Evolutionary conservation across 2,888 invertebrate genomes (phyloP), one percentile per base, ranked within the genome.

Genomic region (Onchidella celtica): DNA sequence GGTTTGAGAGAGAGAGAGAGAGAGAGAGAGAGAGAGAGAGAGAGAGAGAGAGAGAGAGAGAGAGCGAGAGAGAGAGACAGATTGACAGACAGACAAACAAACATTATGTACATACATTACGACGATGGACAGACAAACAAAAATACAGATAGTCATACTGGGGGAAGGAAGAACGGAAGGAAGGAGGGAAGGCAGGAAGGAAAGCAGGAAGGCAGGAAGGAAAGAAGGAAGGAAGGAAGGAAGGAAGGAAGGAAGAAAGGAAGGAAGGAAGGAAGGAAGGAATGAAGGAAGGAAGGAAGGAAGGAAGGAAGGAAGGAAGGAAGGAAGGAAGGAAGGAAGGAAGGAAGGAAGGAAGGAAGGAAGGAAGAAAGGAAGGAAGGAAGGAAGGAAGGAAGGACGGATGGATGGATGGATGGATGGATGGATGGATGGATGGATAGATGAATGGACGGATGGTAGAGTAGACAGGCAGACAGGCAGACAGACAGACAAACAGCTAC

Each of bases 281-380:
- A 47, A 70, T 38, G 47, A 47, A 47, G 27, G 47, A 47, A 47
- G 70, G 70, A 70, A 70, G 47, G 47, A 70, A 47, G 47, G 47
- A 47, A 47, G 27, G 70, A 70, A 40, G 27, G 69, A 69, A 69
- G 38, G 69, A 38, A 69, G 69, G 69, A 38, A 69, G 40, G 40
- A 38, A 38, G 40, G 69, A 38, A 69, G 40, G 69, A 38, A 69
- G 69, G 69, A 38, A 69, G 69, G 69, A 38, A 69, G 40, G 69
- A 38, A 69, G 69, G 69, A 38, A 69, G 38, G 69, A 38, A 69
- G 38, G 69, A 38, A 69, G 29, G 69, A 38, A 38, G 40, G 40
- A 4, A 69, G 40, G 69, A 69, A 40, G 47, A 40, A 69, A 40
- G 69, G 38, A 69, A 38, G 69, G 40, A 69, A 38, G 69, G n/a